Percentiles rank a stretch among this genome's conserved stretches.
Evolutionary conservation across 2,113 vertebrate genomes (phyloP).

Genomic region (Podarcis raffonei): DNA sequence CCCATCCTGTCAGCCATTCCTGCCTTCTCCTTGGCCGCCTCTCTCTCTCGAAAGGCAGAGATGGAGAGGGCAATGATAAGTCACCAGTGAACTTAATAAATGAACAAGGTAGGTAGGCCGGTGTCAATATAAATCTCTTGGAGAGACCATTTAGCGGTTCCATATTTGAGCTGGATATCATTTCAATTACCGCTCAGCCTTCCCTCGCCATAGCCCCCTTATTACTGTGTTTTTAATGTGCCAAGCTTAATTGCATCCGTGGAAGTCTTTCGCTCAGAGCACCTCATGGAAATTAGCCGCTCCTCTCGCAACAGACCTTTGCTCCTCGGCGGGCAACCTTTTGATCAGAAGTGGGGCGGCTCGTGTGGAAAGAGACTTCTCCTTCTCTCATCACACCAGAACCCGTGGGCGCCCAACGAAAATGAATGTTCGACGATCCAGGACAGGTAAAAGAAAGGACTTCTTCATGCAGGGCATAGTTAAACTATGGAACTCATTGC

Average conservation of each 20-base stretch:
- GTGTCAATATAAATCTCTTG: conserved; percentile 68
- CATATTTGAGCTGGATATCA: conserved; percentile 71
- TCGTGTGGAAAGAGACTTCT: not conserved
- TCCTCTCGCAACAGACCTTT: conserved; percentile 37
- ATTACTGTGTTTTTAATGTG: conserved; percentile 72
- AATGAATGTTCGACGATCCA: too few species aligned
- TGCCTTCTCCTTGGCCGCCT: fast-evolving
- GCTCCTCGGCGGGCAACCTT: not conserved
- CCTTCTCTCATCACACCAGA: too few species aligned
- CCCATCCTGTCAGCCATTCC: not conserved
- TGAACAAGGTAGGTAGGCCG: conserved; percentile 72
- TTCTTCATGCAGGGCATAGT: too few species aligned
- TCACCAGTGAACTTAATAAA: conserved; percentile 72
- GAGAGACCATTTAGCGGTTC: conserved; percentile 72
- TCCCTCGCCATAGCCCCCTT: conserved; percentile 63
- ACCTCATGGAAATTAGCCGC: conserved; percentile 56
- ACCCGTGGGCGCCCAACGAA: too few species aligned
- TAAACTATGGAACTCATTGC: too few species aligned
- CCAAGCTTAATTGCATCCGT: conserved; percentile 64
- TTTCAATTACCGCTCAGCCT: conserved; percentile 75
- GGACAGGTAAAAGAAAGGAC: too few species aligned
- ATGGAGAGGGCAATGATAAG: conserved; percentile 27
- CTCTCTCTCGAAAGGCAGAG: conserved; percentile 5
- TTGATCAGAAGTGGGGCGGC: not conserved
- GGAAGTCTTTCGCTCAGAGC: conserved; percentile 44